Conservation (phyloP, 2,888 invertebrate genomes). For the Sarcophaga subvicina region DNA sequence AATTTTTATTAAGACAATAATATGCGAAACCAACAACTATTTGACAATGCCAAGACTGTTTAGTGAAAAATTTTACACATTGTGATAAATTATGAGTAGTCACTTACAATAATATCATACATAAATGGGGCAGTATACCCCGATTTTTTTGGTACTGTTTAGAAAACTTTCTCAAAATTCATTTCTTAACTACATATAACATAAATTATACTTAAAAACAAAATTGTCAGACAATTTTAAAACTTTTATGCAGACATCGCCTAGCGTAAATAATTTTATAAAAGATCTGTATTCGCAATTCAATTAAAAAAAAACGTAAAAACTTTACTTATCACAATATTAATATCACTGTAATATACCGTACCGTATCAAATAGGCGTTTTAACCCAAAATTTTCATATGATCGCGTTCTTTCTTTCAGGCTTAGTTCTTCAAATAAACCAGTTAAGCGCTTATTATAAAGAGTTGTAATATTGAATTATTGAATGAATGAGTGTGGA, state of each 20-base stretch:
- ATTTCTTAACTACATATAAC: too few species aligned
- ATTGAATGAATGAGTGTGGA: neutral
- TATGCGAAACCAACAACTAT: neutral
- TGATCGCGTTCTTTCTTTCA: neutral
- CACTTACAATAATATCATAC: neutral
- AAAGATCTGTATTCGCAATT: too few species aligned
- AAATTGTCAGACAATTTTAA: too few species aligned
- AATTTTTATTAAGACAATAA: neutral
- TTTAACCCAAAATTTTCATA: neutral
- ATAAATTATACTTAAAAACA: too few species aligned
- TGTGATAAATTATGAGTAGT: neutral
- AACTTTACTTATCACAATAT: too few species aligned
- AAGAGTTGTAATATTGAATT: slow-evolving; percentile 14
- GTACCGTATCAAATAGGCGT: neutral
- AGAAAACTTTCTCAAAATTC: too few species aligned
- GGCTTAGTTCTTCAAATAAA: neutral
- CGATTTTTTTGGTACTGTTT: too few species aligned
- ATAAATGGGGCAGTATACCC: neutral
- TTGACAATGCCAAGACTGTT: neutral
- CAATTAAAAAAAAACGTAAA: too few species aligned
- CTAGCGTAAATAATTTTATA: too few species aligned
- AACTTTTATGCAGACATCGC: too few species aligned
- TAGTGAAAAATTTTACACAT: neutral
- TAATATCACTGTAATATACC: too few species aligned
- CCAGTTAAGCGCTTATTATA: slow-evolving; percentile 2